Conservation (phyloP, 2,888 invertebrate species). For the Monopis laevigella region DNA sequence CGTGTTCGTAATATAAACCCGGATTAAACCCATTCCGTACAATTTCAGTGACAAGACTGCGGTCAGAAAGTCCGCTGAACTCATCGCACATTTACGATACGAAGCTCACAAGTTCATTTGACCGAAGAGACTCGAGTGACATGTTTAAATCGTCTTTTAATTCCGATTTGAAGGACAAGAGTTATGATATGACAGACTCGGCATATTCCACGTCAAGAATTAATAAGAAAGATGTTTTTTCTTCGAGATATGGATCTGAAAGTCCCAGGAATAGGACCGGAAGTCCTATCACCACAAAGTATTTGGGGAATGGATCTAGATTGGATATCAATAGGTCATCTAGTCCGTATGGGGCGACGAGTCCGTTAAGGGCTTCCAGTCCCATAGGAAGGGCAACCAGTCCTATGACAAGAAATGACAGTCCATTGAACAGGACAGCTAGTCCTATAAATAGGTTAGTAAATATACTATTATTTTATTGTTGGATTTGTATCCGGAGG, state of each 20-base stretch:
- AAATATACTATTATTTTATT: too few species aligned
- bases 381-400: slow-evolving; percentile 60
- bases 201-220: slow-evolving; percentile 48
- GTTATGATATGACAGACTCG: slow-evolving; percentile 54
- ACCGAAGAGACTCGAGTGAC: slow-evolving; percentile 51
- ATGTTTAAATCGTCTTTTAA: slow-evolving; percentile 52
- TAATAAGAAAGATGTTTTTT: slow-evolving; percentile 43
- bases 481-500: too few species aligned
- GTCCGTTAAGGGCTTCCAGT: slow-evolving; percentile 50
- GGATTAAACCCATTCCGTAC: too few species aligned
- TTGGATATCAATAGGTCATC: slow-evolving; percentile 56
- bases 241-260: slow-evolving; percentile 46
- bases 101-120: slow-evolving; percentile 48
- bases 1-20: neutral
- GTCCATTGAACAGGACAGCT: slow-evolving; percentile 59
- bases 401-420: slow-evolving; percentile 61
- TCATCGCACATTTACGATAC: slow-evolving; percentile 48
- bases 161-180: slow-evolving; percentile 48
- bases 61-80: slow-evolving; percentile 59
- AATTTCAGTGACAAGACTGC: slow-evolving; percentile 48
- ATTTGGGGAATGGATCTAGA: slow-evolving; percentile 60
- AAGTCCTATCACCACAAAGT: slow-evolving; percentile 60
- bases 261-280: slow-evolving; percentile 55
- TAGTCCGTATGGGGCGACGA: slow-evolving; percentile 50
- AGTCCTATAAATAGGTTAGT: slow-evolving; percentile 64